A percentile compares a stretch with the other conserved stretches of the same genome.
phyloP scores from a whole-genome alignment of 1,140 invertebrate species.

The Nylanderia fulva region DNA sequence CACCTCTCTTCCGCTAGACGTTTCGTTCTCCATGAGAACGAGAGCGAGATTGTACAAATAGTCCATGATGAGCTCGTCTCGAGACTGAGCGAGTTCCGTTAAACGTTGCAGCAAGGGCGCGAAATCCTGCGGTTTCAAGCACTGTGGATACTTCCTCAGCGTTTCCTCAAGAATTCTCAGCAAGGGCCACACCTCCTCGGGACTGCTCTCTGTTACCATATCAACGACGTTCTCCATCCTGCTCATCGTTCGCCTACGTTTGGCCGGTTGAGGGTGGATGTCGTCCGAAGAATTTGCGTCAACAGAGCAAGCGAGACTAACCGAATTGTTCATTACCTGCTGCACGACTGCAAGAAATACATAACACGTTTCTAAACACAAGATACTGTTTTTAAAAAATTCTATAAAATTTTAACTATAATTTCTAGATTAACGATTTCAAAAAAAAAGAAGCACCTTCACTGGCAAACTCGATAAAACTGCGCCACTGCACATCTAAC shows the following conservation, averaged over 20 bases:
- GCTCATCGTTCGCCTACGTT: slow-evolving; percentile 66
- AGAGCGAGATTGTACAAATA: slow-evolving; percentile 80
- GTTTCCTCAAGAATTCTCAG: slow-evolving; percentile 77
- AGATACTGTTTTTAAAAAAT: not conserved
- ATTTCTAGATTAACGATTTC: not conserved
- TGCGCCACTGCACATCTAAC: slow-evolving; percentile 55
- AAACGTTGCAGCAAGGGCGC: slow-evolving; percentile 79
- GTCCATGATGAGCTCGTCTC: slow-evolving; percentile 78
- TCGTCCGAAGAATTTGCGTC: slow-evolving; percentile 23
- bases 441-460: slow-evolving; percentile 73
- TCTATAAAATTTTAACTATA: not conserved
- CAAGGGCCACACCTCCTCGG: slow-evolving; percentile 71
- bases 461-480: slow-evolving; percentile 71
- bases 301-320: slow-evolving; percentile 39
- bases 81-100: slow-evolving; percentile 77
- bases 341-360: slow-evolving; percentile 72
- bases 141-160: slow-evolving; percentile 82
- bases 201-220: slow-evolving; percentile 64
- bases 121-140: slow-evolving; percentile 79
- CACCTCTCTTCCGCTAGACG: slow-evolving; percentile 56
- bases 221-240: slow-evolving; percentile 70
- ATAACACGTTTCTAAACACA: no score
- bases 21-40: slow-evolving; percentile 77
- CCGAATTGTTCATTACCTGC: slow-evolving; percentile 65
- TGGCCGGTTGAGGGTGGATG: slow-evolving; percentile 58